Evolutionary conservation across 2,888 invertebrate genomes (phyloP).

Genomic region (Bursaphelenchus okinawaensis): DNA sequence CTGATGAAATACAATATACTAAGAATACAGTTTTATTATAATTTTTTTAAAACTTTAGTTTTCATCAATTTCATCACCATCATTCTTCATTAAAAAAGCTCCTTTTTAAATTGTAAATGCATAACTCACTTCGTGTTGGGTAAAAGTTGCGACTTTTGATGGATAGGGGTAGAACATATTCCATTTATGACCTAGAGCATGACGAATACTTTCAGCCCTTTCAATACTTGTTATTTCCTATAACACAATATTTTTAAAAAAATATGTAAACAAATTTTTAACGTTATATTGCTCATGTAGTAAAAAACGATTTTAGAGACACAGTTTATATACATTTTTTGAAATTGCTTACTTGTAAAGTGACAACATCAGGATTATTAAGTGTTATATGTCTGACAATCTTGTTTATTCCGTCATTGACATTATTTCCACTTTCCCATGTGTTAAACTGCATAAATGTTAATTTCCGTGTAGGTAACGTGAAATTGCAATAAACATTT

Average conservation of each 20-base stretch:
- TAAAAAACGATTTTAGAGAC: no score
- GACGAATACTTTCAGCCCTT: background rate
- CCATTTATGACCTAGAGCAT: background rate
- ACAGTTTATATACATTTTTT: no score
- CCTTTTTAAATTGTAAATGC: no score
- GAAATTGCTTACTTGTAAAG: background rate
- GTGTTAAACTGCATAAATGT: conserved; percentile 14
- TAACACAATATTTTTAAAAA: background rate
- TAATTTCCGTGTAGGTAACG: no score
- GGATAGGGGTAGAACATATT: background rate
- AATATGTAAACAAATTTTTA: no score
- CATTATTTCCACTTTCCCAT: conserved; percentile 5
- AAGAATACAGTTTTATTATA: no score
- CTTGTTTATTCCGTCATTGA: conserved; percentile 8
- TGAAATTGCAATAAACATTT: no score
- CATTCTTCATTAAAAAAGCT: no score
- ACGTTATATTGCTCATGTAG: no score
- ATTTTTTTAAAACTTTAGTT: no score
- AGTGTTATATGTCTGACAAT: conserved; percentile 12
- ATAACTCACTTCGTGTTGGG: background rate
- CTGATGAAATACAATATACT: no score
- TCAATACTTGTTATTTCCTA: background rate
- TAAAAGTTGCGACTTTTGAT: background rate
- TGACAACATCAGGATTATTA: conserved; percentile 14
- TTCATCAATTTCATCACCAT: no score